phyloP scores from a whole-genome alignment of 2,113 vertebrate species.

The Pyrgilauda ruficollis region DNA sequence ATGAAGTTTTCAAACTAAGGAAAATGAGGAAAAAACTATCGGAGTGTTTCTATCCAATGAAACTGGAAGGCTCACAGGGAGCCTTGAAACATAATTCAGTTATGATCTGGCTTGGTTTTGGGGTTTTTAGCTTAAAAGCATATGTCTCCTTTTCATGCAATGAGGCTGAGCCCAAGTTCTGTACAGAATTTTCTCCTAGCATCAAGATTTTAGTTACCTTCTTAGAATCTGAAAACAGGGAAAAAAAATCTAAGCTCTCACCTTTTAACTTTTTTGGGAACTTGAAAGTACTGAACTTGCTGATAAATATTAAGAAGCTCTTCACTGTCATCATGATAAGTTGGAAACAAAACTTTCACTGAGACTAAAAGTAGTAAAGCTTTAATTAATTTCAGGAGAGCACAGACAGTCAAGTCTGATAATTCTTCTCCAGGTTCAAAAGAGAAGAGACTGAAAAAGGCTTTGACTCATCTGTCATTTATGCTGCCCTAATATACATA shows the following conservation, averaged over 20 bases:
- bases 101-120: not conserved
- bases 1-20: not conserved
- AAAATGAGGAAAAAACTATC: not conserved
- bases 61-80: not conserved
- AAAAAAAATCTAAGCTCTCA: not conserved
- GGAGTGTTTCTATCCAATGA: not conserved
- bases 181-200: not conserved
- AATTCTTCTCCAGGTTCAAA: constrained; percentile 22
- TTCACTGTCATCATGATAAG: not conserved
- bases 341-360: not conserved
- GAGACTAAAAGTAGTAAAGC: not conserved
- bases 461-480: constrained; percentile 49
- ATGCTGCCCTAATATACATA: constrained; percentile 5
- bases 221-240: not conserved
- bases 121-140: not conserved
- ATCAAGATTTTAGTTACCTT: not conserved
- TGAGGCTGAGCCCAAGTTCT: not conserved
- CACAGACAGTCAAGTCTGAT: not conserved
- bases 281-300: not conserved
- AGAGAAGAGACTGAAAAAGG: not conserved
- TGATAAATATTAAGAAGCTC: not conserved
- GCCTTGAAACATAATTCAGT: not conserved
- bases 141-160: not conserved
- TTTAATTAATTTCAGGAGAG: constrained; percentile 41
- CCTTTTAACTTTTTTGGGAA: not conserved